Evolutionary conservation across 2,113 vertebrate species (phyloP), one percentile per base, ranked within the genome.

Genomic region (Lipophrys pholis): DNA sequence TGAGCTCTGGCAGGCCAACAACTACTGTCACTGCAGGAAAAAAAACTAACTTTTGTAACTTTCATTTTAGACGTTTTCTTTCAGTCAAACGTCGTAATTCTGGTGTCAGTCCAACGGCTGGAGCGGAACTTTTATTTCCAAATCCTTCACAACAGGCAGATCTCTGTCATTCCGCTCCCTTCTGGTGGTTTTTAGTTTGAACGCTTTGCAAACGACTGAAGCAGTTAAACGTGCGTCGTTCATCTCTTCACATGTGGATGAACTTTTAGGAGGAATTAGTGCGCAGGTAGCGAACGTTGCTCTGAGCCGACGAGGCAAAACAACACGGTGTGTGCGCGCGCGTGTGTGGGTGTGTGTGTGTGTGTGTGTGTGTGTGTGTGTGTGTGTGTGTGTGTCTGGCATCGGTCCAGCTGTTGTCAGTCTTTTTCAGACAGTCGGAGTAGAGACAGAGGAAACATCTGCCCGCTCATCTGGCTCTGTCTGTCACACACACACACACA

Each of bases 351-450:
- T 57, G 63, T 49, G 17, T 54, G 46, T 54, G 69, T 59, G 38
- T 60, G 73, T 80, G 74, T 79, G 74, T 74, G 62, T 80, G 75
- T 71, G 51, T 48, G 67, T 76, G 62, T 11, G 38, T 55, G 69
- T 42, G 56, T 55, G 76, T 52, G 59, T 70, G 73, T 72, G 66
- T 84, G 41, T 83, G 61, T 78, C 78, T 90, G 88, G 87, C 81
- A 83, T 60, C 38, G 68, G 62, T 87, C 91, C 91, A 93, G 90
- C 88, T 93, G 89, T 91, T 92, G 88, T 89, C 89, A 89, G 81
- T 86, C 85, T 85, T 78, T 72, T 84, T 82, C 77, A 83, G 77
- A 88, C 80, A 87, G 85, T 89, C 80, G 11, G 80, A 85, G 84
- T 73, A 73, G 86, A 87, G 66, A 84, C 75, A 69, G 80, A 77